Evolutionary conservation across 1,140 invertebrate genomes (phyloP).

Genomic region (Aethina tumida): DNA sequence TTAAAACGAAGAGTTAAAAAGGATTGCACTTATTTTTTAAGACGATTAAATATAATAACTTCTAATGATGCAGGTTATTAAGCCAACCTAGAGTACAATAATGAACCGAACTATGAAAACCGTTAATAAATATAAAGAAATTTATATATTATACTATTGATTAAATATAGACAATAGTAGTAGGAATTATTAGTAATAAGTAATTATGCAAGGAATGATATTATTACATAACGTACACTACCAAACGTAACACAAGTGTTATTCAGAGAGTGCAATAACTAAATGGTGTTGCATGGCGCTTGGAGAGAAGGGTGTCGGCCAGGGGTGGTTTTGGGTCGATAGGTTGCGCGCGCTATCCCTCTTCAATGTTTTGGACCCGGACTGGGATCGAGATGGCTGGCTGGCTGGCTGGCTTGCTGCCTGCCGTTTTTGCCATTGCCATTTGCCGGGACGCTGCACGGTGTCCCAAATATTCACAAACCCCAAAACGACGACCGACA

Average conservation of each 20-base stretch:
- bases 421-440: no score
- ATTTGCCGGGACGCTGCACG: no score
- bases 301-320: constrained; percentile 34
- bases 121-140: constrained; percentile 33
- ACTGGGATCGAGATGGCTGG: no score
- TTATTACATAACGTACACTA: constrained; percentile 41
- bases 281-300: constrained; percentile 37
- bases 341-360: constrained; percentile 28
- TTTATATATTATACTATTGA: constrained; percentile 36
- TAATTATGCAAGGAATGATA: constrained; percentile 40
- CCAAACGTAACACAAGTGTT: constrained; percentile 41
- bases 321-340: constrained; percentile 33
- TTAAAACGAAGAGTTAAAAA: constrained; percentile 19
- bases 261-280: constrained; percentile 41
- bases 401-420: no score
- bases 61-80: constrained; percentile 31
- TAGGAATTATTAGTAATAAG: constrained; percentile 39
- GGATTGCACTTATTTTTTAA: constrained; percentile 32
- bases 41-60: constrained; percentile 30
- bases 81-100: constrained; percentile 33
- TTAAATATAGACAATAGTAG: constrained; percentile 36
- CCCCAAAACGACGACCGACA: no score
- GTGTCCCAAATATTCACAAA: no score
- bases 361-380: no score
- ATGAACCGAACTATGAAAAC: constrained; percentile 31